Evolutionary conservation across 2,888 invertebrate species (phyloP).

Genomic region (Xylophagus ater): DNA sequence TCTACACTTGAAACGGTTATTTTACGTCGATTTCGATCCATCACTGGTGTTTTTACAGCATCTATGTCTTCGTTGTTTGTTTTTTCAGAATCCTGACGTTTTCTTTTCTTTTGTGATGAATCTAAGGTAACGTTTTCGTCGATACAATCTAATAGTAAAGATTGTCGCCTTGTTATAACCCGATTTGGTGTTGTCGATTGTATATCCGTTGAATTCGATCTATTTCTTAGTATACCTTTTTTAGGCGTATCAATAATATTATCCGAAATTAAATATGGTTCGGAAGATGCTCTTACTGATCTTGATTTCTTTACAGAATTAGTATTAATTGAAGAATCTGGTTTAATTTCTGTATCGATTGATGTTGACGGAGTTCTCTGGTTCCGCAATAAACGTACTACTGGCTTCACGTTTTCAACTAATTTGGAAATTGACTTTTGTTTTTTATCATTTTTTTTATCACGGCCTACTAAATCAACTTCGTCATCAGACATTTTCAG

Average conservation of each 20-base stretch:
- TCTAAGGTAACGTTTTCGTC: slow-evolving; percentile 21
- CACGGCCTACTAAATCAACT: slow-evolving; percentile 3
- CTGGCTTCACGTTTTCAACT: slow-evolving; percentile 3
- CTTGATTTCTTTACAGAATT: not conserved
- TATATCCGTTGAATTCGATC: slow-evolving; percentile 9
- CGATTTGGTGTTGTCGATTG: slow-evolving; percentile 14
- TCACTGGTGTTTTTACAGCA: slow-evolving; percentile 9
- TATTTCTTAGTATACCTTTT: not conserved
- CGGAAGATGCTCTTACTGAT: not conserved
- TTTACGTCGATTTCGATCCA: slow-evolving; percentile 21
- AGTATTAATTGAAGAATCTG: not conserved
- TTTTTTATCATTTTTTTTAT: slow-evolving; percentile 2
- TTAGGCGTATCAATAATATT: slow-evolving; percentile 1
- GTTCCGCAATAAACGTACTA: slow-evolving; percentile 4
- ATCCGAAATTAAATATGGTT: slow-evolving; percentile 1
- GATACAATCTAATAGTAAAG: slow-evolving; percentile 22
- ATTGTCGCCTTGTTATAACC: slow-evolving; percentile 21
- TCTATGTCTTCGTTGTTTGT: slow-evolving; percentile 21
- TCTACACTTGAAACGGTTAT: slow-evolving; percentile 21
- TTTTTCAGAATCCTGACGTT: not conserved
- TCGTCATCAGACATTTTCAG: slow-evolving; percentile 8
- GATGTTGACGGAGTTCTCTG: slow-evolving; percentile 11
- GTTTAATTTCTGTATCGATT: slow-evolving; percentile 6
- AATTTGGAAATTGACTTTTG: not conserved
- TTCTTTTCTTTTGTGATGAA: slow-evolving; percentile 20